phyloP scores from a whole-genome alignment of 2,113 vertebrate genomes.

The Hemiscyllium ocellatum region DNA sequence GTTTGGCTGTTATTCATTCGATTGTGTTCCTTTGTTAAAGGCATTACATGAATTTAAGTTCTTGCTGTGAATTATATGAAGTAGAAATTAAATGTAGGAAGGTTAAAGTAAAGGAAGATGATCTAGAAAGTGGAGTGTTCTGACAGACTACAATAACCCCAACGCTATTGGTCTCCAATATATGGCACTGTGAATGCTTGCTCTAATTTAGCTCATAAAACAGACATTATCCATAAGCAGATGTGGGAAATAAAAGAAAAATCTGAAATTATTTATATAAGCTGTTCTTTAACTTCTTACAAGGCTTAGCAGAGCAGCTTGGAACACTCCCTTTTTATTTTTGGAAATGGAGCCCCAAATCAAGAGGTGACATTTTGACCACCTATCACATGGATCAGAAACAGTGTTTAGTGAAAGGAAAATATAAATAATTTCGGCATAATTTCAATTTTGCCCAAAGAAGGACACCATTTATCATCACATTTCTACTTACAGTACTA shows the following conservation, averaged over 20 bases:
- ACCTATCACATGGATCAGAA: not conserved
- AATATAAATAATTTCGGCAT: not conserved
- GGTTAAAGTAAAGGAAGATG: not conserved
- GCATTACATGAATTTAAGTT: not conserved
- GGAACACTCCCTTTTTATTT: not conserved
- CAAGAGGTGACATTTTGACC: not conserved
- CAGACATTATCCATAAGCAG: not conserved
- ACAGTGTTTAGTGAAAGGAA: not conserved
- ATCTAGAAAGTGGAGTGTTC: not conserved
- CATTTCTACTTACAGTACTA: not conserved
- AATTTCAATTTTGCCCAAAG: conserved; percentile 12
- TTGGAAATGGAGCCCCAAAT: not conserved
- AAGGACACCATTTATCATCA: not conserved
- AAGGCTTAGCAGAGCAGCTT: not conserved
- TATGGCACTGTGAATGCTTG: not conserved
- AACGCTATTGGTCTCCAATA: not conserved
- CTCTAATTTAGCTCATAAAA: not conserved
- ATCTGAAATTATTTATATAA: not conserved
- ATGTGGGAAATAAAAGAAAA: not conserved
- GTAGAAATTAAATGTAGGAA: not conserved
- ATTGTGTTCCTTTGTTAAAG: not conserved
- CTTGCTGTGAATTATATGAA: not conserved
- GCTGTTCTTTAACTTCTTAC: not conserved
- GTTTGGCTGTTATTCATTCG: not conserved
- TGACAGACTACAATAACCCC: not conserved